Evolutionary conservation across 2,113 vertebrate species (phyloP).

Genomic region (Aramus guarauna): DNA sequence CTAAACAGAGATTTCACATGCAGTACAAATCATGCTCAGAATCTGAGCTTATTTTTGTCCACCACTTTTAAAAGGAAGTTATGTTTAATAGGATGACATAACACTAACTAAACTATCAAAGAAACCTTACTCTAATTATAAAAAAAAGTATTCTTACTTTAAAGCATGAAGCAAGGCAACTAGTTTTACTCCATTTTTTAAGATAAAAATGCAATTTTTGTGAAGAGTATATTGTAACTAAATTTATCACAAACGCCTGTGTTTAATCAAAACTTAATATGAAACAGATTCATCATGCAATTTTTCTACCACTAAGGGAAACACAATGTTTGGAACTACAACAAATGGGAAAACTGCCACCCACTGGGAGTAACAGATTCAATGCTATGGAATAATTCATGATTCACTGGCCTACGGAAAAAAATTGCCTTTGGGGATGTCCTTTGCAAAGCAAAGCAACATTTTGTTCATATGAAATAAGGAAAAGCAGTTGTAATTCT

Average conservation of each 20-base stretch:
- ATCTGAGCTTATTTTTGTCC: neutral
- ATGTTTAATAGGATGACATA: neutral
- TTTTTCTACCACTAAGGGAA: slow-evolving; percentile 46
- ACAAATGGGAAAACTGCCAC: slow-evolving; percentile 53
- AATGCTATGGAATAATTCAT: slow-evolving; percentile 43
- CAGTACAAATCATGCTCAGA: neutral
- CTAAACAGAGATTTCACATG: neutral
- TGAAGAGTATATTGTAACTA: neutral
- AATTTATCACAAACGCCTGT: slow-evolving; percentile 24
- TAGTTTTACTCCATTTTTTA: neutral
- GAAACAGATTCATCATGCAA: slow-evolving; percentile 44
- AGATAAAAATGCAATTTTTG: neutral
- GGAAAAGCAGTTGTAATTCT: neutral
- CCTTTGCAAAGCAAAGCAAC: slow-evolving; percentile 10
- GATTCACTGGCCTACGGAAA: slow-evolving; percentile 19
- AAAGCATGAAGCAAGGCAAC: neutral
- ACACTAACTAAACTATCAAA: neutral
- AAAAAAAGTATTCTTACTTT: neutral
- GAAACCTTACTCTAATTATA: neutral
- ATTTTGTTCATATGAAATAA: neutral
- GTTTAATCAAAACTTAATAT: slow-evolving; percentile 59
- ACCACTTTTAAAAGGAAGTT: neutral
- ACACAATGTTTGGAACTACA: slow-evolving; percentile 60
- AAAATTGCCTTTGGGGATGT: slow-evolving; percentile 3
- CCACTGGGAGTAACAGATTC: slow-evolving; percentile 22